A percentile compares a stretch with the other conserved stretches of the same genome.
Conservation (phyloP, 2,113 vertebrate genomes). For the Micromys minutus region DNA sequence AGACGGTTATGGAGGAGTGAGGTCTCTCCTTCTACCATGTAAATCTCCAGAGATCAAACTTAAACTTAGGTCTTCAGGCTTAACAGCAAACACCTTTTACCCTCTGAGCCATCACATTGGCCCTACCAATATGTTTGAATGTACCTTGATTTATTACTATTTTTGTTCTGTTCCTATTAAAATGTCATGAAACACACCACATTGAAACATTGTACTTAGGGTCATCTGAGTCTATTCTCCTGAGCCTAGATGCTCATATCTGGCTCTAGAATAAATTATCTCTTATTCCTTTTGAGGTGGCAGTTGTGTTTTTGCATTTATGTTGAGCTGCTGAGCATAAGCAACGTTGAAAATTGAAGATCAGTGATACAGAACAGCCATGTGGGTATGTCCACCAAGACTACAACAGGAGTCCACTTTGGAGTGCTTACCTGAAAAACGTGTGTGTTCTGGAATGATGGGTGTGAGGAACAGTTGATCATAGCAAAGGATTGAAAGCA, state of each 20-base stretch:
- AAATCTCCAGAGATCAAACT: not conserved
- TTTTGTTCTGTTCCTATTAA: not conserved
- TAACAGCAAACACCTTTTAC: not conserved
- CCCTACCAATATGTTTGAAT: not conserved
- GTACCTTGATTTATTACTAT: not conserved
- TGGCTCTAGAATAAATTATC: not conserved
- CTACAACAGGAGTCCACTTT: not conserved
- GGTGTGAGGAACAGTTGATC: not conserved
- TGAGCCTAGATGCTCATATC: too few species aligned
- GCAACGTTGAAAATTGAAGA: not conserved
- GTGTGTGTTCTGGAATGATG: not conserved
- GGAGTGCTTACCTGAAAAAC: not conserved
- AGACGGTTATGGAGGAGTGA: not conserved
- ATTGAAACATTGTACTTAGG: not conserved
- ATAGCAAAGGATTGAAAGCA: not conserved
- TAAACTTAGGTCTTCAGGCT: not conserved
- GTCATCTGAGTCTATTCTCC: not conserved
- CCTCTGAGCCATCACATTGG: not conserved
- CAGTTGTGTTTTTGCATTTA: not conserved
- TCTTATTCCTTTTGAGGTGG: not conserved
- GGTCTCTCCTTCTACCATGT: not conserved
- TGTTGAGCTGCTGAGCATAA: not conserved
- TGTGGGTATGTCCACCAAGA: not conserved
- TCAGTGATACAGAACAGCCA: not conserved
- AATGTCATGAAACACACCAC: not conserved